A percentile compares a stretch with the other conserved stretches of the same genome.
These are phyloP conservation scores for Athene noctua DNA, from an alignment of 2,113 vertebrate species.

Conservation along the genomic window DNA sequence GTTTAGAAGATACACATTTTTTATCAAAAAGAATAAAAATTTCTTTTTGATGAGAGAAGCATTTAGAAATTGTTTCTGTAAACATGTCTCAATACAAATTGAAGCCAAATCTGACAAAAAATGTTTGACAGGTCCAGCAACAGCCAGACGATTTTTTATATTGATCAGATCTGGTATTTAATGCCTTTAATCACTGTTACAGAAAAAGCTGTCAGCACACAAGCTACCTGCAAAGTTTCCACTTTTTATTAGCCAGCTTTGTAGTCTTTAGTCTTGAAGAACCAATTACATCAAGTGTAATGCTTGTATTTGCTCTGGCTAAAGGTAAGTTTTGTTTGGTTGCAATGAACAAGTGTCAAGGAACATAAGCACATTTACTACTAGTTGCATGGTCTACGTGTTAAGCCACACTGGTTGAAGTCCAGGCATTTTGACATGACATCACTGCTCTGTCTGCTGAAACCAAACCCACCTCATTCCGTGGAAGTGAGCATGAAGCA, in stretches of 20 bases:
- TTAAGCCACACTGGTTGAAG: not conserved
- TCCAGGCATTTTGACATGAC: not conserved
- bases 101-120: conserved; percentile 25
- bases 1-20: not conserved
- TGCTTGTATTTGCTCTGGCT: not conserved
- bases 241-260: not conserved
- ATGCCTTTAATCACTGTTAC: not conserved
- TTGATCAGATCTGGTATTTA: not conserved
- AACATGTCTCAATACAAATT: not conserved
- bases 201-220: not conserved
- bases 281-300: not conserved
- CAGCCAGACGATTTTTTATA: not conserved
- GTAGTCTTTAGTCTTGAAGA: not conserved
- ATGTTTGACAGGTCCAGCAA: not conserved
- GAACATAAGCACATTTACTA: not conserved
- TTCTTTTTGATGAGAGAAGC: not conserved
- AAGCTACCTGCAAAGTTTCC: not conserved
- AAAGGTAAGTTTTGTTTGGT: not conserved
- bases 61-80: conserved; percentile 14
- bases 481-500: not conserved
- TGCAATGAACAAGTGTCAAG: not conserved
- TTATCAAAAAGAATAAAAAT: conserved; percentile 11
- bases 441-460: not conserved
- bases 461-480: not conserved
- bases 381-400: fast-evolving